These are phyloP conservation scores for Pan paniscus DNA, from an alignment of 2,113 vertebrate species.

Conservation along the genomic window DNA sequence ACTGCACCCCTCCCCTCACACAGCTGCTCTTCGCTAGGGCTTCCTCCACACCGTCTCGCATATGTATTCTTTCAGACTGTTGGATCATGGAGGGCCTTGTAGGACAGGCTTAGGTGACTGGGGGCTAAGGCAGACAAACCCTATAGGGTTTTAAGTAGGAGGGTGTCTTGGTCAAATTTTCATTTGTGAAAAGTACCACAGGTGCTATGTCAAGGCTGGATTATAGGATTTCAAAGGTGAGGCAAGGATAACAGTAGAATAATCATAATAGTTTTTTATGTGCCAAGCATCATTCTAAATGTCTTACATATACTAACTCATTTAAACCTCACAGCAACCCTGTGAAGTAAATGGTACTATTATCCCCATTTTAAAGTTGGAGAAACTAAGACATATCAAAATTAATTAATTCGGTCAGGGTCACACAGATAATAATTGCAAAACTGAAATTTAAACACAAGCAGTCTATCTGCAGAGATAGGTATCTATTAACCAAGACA, in stretches of 20 bases:
- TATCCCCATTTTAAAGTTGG: slow-evolving; percentile 24
- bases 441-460: slow-evolving; percentile 14
- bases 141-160: background rate
- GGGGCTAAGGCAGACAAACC: background rate
- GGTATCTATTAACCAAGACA: background rate
- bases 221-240: slow-evolving; percentile 6
- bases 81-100: background rate
- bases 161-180: slow-evolving; percentile 16
- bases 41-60: background rate
- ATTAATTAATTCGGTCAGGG: slow-evolving; percentile 18
- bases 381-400: background rate
- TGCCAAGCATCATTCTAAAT: background rate
- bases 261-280: background rate
- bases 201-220: background rate
- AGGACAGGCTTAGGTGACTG: background rate
- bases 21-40: background rate
- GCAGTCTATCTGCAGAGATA: background rate
- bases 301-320: background rate
- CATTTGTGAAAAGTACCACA: background rate
- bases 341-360: background rate
- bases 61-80: background rate
- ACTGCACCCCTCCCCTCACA: too few species aligned
- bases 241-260: background rate
- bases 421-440: background rate
- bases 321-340: background rate